Percentiles rank a stretch among this genome's conserved stretches.
Conservation (phyloP, 2,888 invertebrate genomes). For the Sarcophaga rosellei region DNA sequence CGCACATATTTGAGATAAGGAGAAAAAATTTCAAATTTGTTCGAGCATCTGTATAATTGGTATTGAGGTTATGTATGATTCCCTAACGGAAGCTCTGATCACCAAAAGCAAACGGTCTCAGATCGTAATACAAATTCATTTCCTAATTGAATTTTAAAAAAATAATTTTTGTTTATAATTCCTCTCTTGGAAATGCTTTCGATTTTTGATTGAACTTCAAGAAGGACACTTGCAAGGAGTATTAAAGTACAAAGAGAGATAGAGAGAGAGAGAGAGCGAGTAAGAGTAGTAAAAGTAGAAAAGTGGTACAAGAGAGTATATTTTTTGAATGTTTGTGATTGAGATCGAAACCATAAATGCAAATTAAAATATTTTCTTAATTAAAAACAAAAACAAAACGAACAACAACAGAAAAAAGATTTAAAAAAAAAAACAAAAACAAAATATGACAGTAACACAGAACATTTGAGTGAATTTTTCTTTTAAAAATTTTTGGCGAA, state of each 20-base stretch:
- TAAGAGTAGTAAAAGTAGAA: constrained; percentile 8
- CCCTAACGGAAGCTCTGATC: too few relatives aligned
- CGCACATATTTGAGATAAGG: too few relatives aligned
- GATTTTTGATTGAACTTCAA: not conserved
- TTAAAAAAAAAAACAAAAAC: not conserved
- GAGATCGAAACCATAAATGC: constrained; percentile 34
- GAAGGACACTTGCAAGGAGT: constrained; percentile 52
- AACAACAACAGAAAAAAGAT: too few relatives aligned
- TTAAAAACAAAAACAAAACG: not conserved
- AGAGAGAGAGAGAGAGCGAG: not conserved
- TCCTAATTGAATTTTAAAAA: too few relatives aligned
- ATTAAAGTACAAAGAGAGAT: not conserved
- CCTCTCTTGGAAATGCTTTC: not conserved
- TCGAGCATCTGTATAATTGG: too few relatives aligned
- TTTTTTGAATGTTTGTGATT: constrained; percentile 43
- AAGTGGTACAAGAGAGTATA: not conserved
- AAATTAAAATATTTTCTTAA: constrained; percentile 46
- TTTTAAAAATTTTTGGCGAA: not conserved
- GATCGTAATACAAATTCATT: too few relatives aligned
- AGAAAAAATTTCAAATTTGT: too few relatives aligned
- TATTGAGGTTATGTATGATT: too few relatives aligned
- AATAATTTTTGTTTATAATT: not conserved
- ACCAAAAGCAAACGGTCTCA: too few relatives aligned
- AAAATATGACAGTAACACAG: not conserved
- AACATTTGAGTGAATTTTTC: not conserved